Base-by-base conservation (phyloP, 2,888 invertebrate species). In the Ceraclea dissimilis region DNA sequence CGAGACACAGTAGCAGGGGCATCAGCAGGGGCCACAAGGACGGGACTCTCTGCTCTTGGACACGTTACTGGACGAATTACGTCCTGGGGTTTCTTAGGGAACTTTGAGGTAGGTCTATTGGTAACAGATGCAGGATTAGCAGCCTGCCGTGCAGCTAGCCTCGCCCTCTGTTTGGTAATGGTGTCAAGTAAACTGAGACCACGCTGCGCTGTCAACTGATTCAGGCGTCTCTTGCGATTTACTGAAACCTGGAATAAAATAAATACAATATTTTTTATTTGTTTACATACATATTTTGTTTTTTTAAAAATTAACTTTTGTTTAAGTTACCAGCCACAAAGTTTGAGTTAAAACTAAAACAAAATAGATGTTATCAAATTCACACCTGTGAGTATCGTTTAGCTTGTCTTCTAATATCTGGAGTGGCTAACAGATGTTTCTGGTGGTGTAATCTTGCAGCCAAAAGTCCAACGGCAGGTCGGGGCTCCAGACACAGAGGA, bases 401-500 rank as follows among this genome's bases (percentile, higher is more conserved):
- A 62, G 90, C 89, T 68, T 87, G 86, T 55, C 87, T 79, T 63
- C 86, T 78, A 66, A 90, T 79, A 65, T 84, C 80, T 54, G 85
- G 83, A 31, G 88, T 88, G 64, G 88, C 88, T 65, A 88, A 84
- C 56, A 88, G 75, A 64, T 86, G 79, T 56, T 84, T 82, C 51
- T 86, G 82, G 63, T 87, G 87, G 67, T 90, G 88, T 44, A 90
- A 71, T 63, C 85, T 80, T 51, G 90, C 89, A 26, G 88, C 84
- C 56, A 88, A 78, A 51, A 88, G 73, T 22, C 89, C 87, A 44
- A 93, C 86, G 21, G 86, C 82, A 2, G 91, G 91, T 66, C 89
- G 85, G 2, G 95, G 93, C 72, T 94, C 93, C 52, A 96, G 79
- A 70, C 93, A 95, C 33, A 96, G 75, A 4, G 90, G 90, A 13